Evolutionary conservation across 2,113 vertebrate species (phyloP).

Genomic region (Chaetodon trifascialis): DNA sequence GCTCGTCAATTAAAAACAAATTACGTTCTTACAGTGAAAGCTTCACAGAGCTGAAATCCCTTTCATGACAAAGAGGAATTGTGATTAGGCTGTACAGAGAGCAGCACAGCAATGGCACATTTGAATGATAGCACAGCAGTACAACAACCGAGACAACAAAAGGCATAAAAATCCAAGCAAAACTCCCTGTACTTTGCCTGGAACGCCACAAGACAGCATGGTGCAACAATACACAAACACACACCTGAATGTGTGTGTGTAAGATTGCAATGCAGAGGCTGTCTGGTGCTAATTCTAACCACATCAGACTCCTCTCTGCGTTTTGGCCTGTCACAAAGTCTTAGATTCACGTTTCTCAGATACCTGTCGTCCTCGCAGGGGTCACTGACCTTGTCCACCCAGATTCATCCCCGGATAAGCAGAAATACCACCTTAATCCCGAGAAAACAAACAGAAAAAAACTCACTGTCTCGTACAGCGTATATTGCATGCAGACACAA

Average conservation of each 20-base stretch:
- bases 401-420: conserved; percentile 35
- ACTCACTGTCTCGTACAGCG: conserved; percentile 9
- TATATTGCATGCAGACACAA: conserved; percentile 30
- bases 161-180: conserved; percentile 3
- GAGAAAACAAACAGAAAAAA: conserved; percentile 40
- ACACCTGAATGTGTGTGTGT: not conserved
- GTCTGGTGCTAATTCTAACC: conserved; percentile 37
- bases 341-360: conserved; percentile 54
- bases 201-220: conserved; percentile 16
- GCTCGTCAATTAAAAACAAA: conserved; percentile 50
- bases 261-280: conserved; percentile 50
- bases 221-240: not conserved
- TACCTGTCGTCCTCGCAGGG: conserved; percentile 55
- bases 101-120: conserved; percentile 3
- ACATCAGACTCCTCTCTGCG: conserved; percentile 34
- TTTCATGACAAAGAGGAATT: conserved; percentile 6
- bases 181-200: conserved; percentile 6
- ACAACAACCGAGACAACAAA: conserved; percentile 31
- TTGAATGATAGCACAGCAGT: conserved; percentile 22
- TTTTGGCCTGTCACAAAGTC: conserved; percentile 53
- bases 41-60: conserved; percentile 14
- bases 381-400: conserved; percentile 58
- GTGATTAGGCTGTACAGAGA: not conserved
- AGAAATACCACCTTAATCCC: conserved; percentile 44
- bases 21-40: conserved; percentile 1